Evolutionary conservation across 1,140 invertebrate genomes (phyloP), one percentile per base, ranked within the genome.

Genomic region (Drosophila ananassae): DNA sequence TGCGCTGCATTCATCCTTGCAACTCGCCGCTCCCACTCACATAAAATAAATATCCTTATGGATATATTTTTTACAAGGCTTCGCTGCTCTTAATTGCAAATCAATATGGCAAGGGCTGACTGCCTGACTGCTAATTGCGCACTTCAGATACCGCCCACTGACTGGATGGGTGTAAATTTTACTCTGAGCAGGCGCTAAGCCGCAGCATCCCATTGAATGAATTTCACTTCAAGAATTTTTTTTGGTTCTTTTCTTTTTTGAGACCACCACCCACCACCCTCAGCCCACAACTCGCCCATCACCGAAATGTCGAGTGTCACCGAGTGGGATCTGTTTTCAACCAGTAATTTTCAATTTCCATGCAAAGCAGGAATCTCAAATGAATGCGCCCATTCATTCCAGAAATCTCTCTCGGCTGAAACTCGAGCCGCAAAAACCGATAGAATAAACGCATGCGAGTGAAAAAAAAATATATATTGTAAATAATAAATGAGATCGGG

Each of bases 31-130:
- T 37, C 34, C 0, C 10, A 3, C 34, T 12, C 10, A 2, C 51
- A 64, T 52, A 6, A 50, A 56, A 10, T 41, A 37, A 76, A 64
- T 55, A 76, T 60, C 55, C 46, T 24, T 73, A 34, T 46, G 55
- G 28, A 17, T 54, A 39, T 48, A 10, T 47, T 54, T 67, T 75
- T 67, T 67, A 51, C 44, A 52, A 44, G 34, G 48, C 59, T 68
- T 55, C 21, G 37, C 47, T 79, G 78, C 24, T 50, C 71, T 76
- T 89, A 82, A 87, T 87, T 82, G 72, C 66, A 87, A 87, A 87
- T 87, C 82, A 68, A 87, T 87, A 87, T 55, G 66, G 30, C 63
- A 68, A 55, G 54, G 58, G 52, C 59, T 53, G 59, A 25, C 21
- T 79, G 79, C 71, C 59, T 53, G 62, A 32, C 21, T 79, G 79